Conservation (phyloP, 2,797 vertebrate species). For the Thripadectes ignobilis region DNA sequence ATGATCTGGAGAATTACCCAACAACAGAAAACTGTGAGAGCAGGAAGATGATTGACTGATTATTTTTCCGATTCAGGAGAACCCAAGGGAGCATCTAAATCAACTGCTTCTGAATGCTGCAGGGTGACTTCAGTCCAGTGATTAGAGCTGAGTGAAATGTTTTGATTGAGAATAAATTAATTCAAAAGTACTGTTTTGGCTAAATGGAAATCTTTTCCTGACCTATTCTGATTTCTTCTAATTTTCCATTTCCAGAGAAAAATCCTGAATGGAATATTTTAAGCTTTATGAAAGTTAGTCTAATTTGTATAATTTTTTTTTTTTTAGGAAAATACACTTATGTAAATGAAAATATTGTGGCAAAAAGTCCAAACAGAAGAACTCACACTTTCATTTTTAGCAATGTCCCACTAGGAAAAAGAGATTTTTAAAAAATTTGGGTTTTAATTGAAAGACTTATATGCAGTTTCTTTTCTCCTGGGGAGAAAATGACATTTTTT, state of each 20-base stretch:
- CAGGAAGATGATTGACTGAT: constrained; percentile 53
- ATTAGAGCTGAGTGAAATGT: constrained; percentile 33
- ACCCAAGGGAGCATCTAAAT: constrained; percentile 49
- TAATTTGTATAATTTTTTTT: not conserved
- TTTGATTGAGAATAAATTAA: constrained; percentile 54
- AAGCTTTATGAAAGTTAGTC: not conserved
- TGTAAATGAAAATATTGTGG: not conserved
- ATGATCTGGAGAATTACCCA: constrained; percentile 15
- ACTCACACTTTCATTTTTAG: not conserved
- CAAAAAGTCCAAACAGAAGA: not conserved
- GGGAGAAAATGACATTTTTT: not conserved
- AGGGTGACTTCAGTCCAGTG: constrained; percentile 40
- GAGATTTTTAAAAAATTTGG: fast-evolving
- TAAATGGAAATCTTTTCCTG: constrained; percentile 28
- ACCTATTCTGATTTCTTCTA: constrained; percentile 37
- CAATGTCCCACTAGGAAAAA: not conserved
- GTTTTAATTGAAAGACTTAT: not conserved
- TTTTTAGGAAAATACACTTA: not conserved
- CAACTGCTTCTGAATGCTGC: constrained; percentile 21
- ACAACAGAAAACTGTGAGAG: not conserved
- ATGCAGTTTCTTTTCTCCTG: not conserved
- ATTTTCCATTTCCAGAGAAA: not conserved
- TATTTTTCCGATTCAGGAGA: constrained; percentile 19
- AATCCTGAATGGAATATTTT: not conserved
- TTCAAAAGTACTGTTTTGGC: constrained; percentile 25